Base-by-base conservation (phyloP, 2,113 vertebrate species). In the Cepphus grylle region DNA sequence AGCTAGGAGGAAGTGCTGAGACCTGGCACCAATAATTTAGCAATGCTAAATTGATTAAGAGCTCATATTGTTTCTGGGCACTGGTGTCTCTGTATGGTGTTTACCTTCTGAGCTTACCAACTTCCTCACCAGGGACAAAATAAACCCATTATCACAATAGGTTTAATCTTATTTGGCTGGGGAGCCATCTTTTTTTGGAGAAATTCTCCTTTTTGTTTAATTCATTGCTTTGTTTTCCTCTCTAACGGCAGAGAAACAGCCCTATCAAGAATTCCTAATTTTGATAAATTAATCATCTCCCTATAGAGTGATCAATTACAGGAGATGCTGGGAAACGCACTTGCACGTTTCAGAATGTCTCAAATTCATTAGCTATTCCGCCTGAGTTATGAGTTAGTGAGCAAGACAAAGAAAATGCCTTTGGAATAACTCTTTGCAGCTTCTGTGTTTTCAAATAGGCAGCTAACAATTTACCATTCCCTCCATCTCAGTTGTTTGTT, bases 261-360 rank as follows among this genome's bases (percentile, higher is more conserved):
- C 61, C 32, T 76, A 92, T 47, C 65, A 89, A 94, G 71, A 82
- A 58, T 81, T 92, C 76, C 70, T 96, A 79, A 96, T 96, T 94
- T 95, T 96, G 94, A 93, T 93, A 95, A 97, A 97, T 96, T 95
- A 94, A 93, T 94, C 4, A 1, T 50, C 53, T 95, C 61, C 84
- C 81, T 72, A 53, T 58, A 85, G 81, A 91, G 77, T 66, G 77
- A 95, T 87, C 30, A 25, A 89, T 91, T 89, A 91, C 34, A 82
- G 61, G 61, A 87, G 67, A 47, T 5, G n/a, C 62, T 73, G 84
- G 67, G 45, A 82, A 97, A 81, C 0, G 0, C n/a, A 59, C 59
- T 84, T 73, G 23, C 52, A 62, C 0, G 0, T 94, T 95, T 95
- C 89, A 95, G 81, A 94, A 72, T 65, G 52, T 76, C 61, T 93